Conservation (phyloP, 2,797 vertebrate genomes). For the Ctenopoma multispine region DNA sequence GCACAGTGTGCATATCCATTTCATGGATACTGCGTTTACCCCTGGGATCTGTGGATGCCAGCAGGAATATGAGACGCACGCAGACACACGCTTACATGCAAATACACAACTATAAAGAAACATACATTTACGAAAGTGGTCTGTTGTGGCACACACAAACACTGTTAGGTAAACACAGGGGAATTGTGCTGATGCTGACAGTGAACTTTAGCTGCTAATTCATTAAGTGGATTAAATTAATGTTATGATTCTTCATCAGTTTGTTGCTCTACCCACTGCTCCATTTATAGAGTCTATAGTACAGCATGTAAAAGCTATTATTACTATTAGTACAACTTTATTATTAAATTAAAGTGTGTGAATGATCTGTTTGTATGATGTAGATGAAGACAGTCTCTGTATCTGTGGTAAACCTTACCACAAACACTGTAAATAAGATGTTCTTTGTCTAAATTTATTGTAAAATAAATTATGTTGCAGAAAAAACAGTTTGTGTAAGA, state of each 20-base stretch:
- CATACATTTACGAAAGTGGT: conserved; percentile 29
- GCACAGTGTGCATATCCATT: conserved; percentile 67
- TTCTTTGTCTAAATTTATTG: no score
- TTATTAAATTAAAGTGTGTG: conserved; percentile 2
- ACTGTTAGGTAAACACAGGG: conserved; percentile 28
- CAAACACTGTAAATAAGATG: no score
- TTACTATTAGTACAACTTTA: neutral
- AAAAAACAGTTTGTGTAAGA: no score
- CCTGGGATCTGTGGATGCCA: conserved; percentile 68
- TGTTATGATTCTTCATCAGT: no score
- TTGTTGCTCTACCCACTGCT: conserved; percentile 1
- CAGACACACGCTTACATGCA: conserved; percentile 11
- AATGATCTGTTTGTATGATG: neutral
- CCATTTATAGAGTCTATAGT: neutral
- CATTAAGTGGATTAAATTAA: conserved; percentile 23
- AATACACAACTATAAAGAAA: conserved; percentile 6
- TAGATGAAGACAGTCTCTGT: neutral
- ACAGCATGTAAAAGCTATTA: neutral
- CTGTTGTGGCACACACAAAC: conserved; percentile 17
- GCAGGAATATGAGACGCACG: conserved; percentile 70
- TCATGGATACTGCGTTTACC: conserved; percentile 61
- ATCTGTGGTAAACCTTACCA: no score
- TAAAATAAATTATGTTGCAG: no score
- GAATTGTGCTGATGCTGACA: conserved; percentile 12
- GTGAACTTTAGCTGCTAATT: conserved; percentile 24